phyloP scores from a whole-genome alignment of 2,113 vertebrate species.

The Tragelaphus buxtoni region DNA sequence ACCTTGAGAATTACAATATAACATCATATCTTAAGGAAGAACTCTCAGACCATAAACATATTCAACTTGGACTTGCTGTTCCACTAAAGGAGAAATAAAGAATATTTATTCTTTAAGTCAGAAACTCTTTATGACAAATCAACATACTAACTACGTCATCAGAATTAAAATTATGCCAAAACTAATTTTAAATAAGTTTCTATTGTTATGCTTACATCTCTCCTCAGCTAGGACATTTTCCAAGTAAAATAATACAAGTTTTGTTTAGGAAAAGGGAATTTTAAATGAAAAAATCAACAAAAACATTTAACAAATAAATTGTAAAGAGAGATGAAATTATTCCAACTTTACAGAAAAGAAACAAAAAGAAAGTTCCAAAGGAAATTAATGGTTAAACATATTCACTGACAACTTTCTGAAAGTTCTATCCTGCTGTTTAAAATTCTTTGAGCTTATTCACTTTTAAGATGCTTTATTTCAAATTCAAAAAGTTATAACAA shows the following conservation, averaged over 20 bases:
- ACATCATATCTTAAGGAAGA: neutral
- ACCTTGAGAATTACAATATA: neutral
- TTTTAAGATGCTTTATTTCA: slow-evolving; percentile 50
- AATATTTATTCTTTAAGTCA: neutral
- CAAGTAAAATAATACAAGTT: neutral
- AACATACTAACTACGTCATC: neutral
- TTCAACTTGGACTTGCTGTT: neutral
- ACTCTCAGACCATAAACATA: neutral
- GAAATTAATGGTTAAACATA: slow-evolving; percentile 29
- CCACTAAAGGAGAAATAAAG: slow-evolving; percentile 35
- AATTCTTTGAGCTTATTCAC: slow-evolving; percentile 22
- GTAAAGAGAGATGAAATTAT: slow-evolving; percentile 8
- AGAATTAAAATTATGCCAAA: slow-evolving; percentile 26
- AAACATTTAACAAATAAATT: neutral
- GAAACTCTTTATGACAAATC: slow-evolving; percentile 47
- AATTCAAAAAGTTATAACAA: slow-evolving; percentile 45
- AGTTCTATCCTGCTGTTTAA: neutral
- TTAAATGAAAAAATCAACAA: neutral
- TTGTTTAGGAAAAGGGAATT: slow-evolving; percentile 14
- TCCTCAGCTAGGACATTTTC: slow-evolving; percentile 1
- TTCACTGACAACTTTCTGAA: slow-evolving; percentile 14
- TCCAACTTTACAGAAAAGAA: neutral
- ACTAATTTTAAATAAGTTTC: slow-evolving; percentile 37
- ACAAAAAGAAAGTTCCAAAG: neutral
- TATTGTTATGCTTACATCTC: neutral